Evolutionary conservation across 2,113 vertebrate genomes (phyloP).

Genomic region (Oryzias melastigma): DNA sequence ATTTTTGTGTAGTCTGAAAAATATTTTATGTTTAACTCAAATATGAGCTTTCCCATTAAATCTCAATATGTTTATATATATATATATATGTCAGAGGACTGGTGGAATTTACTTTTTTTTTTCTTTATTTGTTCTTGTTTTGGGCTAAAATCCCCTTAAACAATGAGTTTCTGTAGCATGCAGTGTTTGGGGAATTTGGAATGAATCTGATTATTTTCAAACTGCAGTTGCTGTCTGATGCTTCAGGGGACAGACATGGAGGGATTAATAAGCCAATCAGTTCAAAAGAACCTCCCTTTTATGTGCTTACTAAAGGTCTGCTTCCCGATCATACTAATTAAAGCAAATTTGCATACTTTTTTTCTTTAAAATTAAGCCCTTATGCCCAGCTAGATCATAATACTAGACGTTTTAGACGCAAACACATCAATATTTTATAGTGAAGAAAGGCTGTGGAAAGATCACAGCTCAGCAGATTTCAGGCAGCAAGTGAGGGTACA

Average conservation of each 20-base stretch:
- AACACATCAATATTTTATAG: neutral
- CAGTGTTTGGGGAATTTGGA: neutral
- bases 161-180: too few relatives aligned
- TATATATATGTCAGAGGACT: too few relatives aligned
- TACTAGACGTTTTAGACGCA: neutral
- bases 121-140: too few relatives aligned
- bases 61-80: too few relatives aligned
- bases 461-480: slow-evolving; percentile 24
- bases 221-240: neutral
- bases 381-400: neutral
- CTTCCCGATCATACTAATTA: neutral
- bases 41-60: too few relatives aligned
- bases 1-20: too few relatives aligned
- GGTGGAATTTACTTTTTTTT: too few relatives aligned
- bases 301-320: neutral
- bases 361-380: neutral
- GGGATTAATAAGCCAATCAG: neutral
- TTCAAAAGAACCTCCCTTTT: neutral
- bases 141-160: too few relatives aligned
- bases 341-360: neutral
- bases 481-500: slow-evolving; percentile 1
- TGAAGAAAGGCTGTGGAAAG: neutral
- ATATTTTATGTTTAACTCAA: too few relatives aligned
- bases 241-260: neutral
- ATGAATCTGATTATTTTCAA: neutral